Evolutionary conservation across 2,797 vertebrate species (phyloP).

Genomic region (Sebastes steindachneri): DNA sequence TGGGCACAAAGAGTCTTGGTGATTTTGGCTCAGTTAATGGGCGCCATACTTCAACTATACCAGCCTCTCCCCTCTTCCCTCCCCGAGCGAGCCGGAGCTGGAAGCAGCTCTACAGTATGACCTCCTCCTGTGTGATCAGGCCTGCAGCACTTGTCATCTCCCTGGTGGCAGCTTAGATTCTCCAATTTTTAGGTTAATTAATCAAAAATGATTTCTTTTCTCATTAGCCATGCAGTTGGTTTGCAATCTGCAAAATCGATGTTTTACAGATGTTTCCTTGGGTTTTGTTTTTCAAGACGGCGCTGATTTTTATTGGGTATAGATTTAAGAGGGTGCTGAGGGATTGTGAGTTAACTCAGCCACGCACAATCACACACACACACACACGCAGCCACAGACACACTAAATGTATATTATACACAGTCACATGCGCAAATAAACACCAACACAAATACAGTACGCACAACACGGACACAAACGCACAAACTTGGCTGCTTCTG

Average conservation of each 20-base stretch:
- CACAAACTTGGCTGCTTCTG: constrained; percentile 9
- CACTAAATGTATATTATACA: constrained; percentile 54
- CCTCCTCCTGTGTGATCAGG: constrained; percentile 55
- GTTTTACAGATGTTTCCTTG: constrained; percentile 87
- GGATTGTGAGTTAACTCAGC: constrained; percentile 81
- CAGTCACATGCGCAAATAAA: constrained; percentile 47
- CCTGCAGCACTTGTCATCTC: constrained; percentile 77
- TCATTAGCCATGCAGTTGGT: constrained; percentile 86
- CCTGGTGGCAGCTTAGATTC: constrained; percentile 78
- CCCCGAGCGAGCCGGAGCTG: constrained; percentile 35
- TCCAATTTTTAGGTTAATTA: constrained; percentile 88
- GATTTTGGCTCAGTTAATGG: constrained; percentile 59
- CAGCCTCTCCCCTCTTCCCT: constrained; percentile 20
- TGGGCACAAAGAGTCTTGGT: constrained; percentile 41
- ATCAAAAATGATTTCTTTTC: constrained; percentile 90
- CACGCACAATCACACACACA: constrained; percentile 60
- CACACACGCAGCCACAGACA: constrained; percentile 51
- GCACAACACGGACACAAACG: constrained; percentile 5
- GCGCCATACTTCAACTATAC: constrained; percentile 53
- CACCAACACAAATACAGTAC: constrained; percentile 26
- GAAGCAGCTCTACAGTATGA: constrained; percentile 46
- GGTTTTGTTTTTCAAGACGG: constrained; percentile 85
- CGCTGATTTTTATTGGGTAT: constrained; percentile 88
- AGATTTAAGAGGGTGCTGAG: constrained; percentile 84
- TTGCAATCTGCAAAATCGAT: constrained; percentile 85